Base-by-base conservation (phyloP, 2,113 vertebrate genomes). In the Chionis minor region DNA sequence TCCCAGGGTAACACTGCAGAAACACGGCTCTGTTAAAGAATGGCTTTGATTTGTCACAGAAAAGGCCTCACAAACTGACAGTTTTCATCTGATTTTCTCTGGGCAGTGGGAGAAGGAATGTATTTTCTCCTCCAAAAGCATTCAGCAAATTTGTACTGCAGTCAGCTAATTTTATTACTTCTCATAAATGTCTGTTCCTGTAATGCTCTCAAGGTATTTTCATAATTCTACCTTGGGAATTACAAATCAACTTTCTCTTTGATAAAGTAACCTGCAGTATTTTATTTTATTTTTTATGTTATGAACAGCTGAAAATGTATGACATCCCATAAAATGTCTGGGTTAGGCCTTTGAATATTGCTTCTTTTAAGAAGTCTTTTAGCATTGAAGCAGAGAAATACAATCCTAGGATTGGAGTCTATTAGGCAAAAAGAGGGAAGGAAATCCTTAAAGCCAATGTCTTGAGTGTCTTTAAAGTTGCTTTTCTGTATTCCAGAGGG, bases 91-190 rank as follows among this genome's bases (percentile, higher is more conserved):
- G 84, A 96, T 88, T 96, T 96, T 93, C 90, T 92, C 63, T 45
- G 79, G 45, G 81, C 81, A 97, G 59, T 55, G 47, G 84, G 87
- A 74, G 84, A 94, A 97, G 87, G 96, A 96, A 90, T 67, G 28
- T 90, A 95, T 91, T 97, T 96, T 95, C 95, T 95, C 55, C 63
- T 96, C 92, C 93, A 94, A 96, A 94, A 91, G 91, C 95, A 92
- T 96, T 95, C 94, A 93, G 94, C 94, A 97, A 96, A 97, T 97
- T 97, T 97, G 96, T 97, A 95, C 91, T 96, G 81, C 87, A 95
- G 96, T 96, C 97, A 96, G 90, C 94, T 97, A 96, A 98, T 98
- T 97, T 96, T 96, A 97, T 97, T 97, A 96, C 96, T 93, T 96
- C 96, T 93, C 96, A 97, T 95, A 95, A 97, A 96, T 96, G 96